Conservation (phyloP, 1,140 invertebrate species). For the Zaprionus inermis region DNA sequence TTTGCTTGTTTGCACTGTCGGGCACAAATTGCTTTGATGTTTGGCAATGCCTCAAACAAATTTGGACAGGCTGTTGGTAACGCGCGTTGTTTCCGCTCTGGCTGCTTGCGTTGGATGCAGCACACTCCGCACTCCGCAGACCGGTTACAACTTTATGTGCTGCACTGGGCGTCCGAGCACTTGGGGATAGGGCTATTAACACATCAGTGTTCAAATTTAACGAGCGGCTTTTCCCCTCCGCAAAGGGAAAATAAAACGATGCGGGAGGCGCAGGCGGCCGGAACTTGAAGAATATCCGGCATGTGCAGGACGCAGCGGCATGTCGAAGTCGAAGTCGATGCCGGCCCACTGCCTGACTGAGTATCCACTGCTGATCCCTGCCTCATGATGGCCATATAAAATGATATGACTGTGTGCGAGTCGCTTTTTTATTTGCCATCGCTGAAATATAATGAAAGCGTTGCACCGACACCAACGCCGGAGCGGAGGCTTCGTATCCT, state of each 20-base stretch:
- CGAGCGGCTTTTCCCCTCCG: constrained; percentile 44
- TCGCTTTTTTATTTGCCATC: constrained; percentile 51
- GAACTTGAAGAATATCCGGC: constrained; percentile 76
- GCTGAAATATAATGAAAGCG: constrained; percentile 58
- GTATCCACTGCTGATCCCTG: constrained; percentile 3
- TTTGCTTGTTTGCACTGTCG: constrained; percentile 24
- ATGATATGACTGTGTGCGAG: constrained; percentile 50
- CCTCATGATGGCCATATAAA: constrained; percentile 53
- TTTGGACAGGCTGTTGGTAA: constrained; percentile 34
- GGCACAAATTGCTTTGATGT: constrained; percentile 74
- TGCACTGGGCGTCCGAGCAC: constrained; percentile 13
- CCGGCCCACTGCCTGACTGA: neutral
- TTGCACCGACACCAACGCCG: constrained; percentile 25
- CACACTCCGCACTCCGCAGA: neutral
- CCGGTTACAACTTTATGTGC: constrained; percentile 29
- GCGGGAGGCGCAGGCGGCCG: constrained; percentile 38
- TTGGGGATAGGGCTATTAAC: constrained; percentile 62
- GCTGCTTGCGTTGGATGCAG: neutral
- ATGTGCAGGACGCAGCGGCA: constrained; percentile 61
- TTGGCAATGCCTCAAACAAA: constrained; percentile 76
- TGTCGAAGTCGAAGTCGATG: constrained; percentile 16
- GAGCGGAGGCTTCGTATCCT: constrained; percentile 42
- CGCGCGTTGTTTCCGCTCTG: constrained; percentile 8
- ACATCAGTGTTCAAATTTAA: constrained; percentile 80
- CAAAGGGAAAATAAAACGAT: constrained; percentile 43